Evolutionary conservation across 2,797 vertebrate genomes (phyloP).

Genomic region (Acrossocheilus wenchowensis): DNA sequence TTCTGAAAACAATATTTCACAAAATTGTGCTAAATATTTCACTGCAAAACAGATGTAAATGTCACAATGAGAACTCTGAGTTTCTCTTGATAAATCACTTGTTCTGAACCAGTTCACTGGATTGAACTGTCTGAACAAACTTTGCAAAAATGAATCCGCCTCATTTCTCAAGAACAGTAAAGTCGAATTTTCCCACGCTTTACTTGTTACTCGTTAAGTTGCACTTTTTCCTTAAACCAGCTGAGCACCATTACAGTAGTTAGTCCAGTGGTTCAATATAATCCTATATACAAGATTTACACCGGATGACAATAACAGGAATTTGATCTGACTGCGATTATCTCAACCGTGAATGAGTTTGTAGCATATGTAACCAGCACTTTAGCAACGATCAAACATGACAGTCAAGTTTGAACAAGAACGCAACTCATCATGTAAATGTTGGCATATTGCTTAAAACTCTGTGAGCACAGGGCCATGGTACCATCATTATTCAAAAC

Average conservation of each 20-base stretch:
- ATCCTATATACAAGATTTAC: neutral
- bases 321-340: neutral
- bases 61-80: neutral
- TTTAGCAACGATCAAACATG: neutral
- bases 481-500: neutral
- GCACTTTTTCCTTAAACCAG: neutral
- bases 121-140: neutral
- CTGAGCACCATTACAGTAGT: no score
- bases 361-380: neutral
- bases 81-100: neutral
- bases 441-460: neutral
- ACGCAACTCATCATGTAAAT: conserved; percentile 2
- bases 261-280: neutral
- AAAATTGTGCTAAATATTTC: neutral
- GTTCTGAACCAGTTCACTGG: neutral
- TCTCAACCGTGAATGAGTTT: neutral
- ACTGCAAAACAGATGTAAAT: neutral
- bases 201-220: no score
- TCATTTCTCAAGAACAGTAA: neutral
- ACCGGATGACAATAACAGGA: neutral
- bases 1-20: neutral
- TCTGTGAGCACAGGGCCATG: neutral
- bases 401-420: conserved; percentile 16
- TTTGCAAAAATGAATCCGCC: neutral
- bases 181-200: neutral